Evolutionary conservation across 2,888 invertebrate species (phyloP), one percentile per base, ranked within the genome.

Genomic region (Cheilosia grossa): DNA sequence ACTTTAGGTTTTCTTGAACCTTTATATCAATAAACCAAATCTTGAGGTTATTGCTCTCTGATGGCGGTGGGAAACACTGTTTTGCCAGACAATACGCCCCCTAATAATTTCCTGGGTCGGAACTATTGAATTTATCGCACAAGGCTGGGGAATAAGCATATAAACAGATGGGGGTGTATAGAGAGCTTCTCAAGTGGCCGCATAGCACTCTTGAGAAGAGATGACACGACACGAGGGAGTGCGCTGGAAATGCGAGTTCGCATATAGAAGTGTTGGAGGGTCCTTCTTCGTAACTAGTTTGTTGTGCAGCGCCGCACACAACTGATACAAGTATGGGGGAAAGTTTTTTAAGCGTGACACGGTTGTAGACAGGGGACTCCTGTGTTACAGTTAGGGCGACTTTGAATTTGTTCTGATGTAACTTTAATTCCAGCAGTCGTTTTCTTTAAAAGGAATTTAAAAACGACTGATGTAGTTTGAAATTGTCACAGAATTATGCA

Each of bases 21-120:
- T 66, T 64, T 10, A 27, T 82, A 77, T 82, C 82, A 77, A 59
- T 77, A 77, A 77, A 69, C 70, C 58, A 66, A 72, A 82, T 82
- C 82, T 77, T 64, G 77, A 56, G 77, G 81, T 74, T 67, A 69
- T 51, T 69, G 75, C 51, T 56, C 75, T 37, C 3, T 44, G 19
- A 59, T 27, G 21, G 13, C 24, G 21, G 30, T 7, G 54, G 61
- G 51, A 27, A 44, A 47, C 44, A 56, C 42, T 59, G 21, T 30
- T 30, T 33, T 21, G 37, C 63, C 69, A 81, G 74, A 75, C 69
- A 75, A 81, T 64, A 51, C 67, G 81, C 63, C 75, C 72, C 67
- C 67, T 81, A 75, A 81, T 75, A 81, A 81, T 81, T 74, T 81
- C 81, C 75, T 81, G 74, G 56, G 74, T 74, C 67, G 74, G 44